A percentile compares a stretch with the other conserved stretches of the same genome.
These are phyloP conservation scores for Philereme vetulata DNA, from an alignment of 2,888 invertebrate species.

Conservation along the genomic window DNA sequence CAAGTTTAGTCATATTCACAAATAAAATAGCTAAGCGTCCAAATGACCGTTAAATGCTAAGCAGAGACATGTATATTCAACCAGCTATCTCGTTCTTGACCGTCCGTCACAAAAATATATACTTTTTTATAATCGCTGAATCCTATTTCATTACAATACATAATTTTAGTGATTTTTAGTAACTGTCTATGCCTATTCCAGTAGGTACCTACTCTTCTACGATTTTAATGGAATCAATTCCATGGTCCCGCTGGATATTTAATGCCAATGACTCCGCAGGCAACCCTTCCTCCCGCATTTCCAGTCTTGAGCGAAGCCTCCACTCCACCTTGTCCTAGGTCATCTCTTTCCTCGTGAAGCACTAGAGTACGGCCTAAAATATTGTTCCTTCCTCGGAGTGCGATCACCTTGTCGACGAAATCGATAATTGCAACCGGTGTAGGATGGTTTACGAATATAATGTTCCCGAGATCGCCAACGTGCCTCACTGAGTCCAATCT, in stretches of 20 bases:
- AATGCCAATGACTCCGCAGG: slow-evolving; percentile 79
- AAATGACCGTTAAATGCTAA: too few species aligned
- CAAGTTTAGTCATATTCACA: too few species aligned
- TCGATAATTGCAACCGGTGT: slow-evolving; percentile 75
- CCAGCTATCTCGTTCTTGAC: too few species aligned
- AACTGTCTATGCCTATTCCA: too few species aligned
- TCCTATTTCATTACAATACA: too few species aligned
- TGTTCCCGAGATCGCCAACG: slow-evolving; percentile 90
- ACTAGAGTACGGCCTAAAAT: slow-evolving; percentile 76
- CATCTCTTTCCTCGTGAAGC: slow-evolving; percentile 72
- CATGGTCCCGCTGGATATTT: slow-evolving; percentile 54
- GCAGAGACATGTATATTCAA: too few species aligned
- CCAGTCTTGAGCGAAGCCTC: slow-evolving; percentile 70
- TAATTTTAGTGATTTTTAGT: too few species aligned
- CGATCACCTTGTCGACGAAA: slow-evolving; percentile 78
- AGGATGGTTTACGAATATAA: slow-evolving; percentile 74
- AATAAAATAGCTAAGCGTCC: too few species aligned
- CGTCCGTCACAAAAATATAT: too few species aligned
- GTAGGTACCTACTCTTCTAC: too few species aligned
- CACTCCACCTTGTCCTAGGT: slow-evolving; percentile 69
- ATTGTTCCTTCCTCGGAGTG: slow-evolving; percentile 67
- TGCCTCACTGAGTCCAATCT: slow-evolving; percentile 84
- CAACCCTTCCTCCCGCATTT: slow-evolving; percentile 75
- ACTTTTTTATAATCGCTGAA: too few species aligned
- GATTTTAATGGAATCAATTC: too few species aligned